Evolutionary conservation across 2,113 vertebrate genomes (phyloP), one percentile per base, ranked within the genome.

Genomic region (Microcebus jonahi): DNA sequence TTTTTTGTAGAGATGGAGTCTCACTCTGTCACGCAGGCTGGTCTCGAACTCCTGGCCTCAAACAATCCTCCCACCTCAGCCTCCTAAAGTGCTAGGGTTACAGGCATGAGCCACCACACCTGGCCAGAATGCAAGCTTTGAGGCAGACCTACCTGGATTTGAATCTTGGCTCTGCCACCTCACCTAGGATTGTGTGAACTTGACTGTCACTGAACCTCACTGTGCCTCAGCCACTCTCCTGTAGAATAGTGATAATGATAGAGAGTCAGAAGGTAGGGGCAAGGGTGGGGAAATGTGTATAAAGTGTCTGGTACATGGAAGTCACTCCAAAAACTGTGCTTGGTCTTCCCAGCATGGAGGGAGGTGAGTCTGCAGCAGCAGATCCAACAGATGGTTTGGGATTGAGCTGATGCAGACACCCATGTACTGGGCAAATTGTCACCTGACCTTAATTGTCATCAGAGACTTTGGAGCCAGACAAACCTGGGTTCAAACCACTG

Each of bases 401-500:
- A 92, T 29, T 71, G 25, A 92, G 45, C 75, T 75, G 42, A 65
- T 76, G 6, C 21, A 71, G 70, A 15, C 14, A 2, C 45, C 42
- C 71, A 18, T 50, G 6, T 34, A 55, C 39, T n/a, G 6, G 4
- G 50, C 23, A 39, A 45, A 7, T 17, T 90, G 70, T 76, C 59
- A 12, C 63, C 55, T 88, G 65, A 88, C 8, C 45, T 63, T 84
- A 87, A 91, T 29, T 81, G 55, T 88, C 91, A 77, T 4, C 68
- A n/a, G 63, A 94, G 77, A 95, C 76, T 73, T 70, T 42, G 48
- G 23, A 92, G 65, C 15, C 91, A 92, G 82, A 70, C 20, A 92
- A 80, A 6, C 48, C 70, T 77, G 20, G 7, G 17, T 93, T 95
- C 65, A 88, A n/a, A 59, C 82, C 79, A 71, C 21, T 39, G 29